Evolutionary conservation across 2,888 invertebrate species (phyloP), one percentile per base, ranked within the genome.

Genomic region (Leucozona laternaria): DNA sequence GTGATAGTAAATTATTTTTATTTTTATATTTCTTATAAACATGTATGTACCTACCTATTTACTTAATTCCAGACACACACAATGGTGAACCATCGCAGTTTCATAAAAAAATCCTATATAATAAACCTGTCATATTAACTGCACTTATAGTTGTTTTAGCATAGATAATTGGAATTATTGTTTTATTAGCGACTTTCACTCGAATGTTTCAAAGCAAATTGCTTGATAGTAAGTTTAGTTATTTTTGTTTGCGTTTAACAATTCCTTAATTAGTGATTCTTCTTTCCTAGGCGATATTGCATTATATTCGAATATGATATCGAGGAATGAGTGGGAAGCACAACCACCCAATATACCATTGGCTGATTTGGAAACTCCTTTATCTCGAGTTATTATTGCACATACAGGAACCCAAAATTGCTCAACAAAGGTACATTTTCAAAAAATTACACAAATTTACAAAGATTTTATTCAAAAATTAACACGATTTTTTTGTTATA

Each of bases 401-500:
- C 95, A 96, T 88, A 95, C 96, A 0, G 95, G 94, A 2, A 94
- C 95, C 0, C 94, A 94, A 88, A 93, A 92, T 66, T 96, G 96
- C 89, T 89, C 90, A 8, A 93, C 93, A 10, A 93, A 94, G 93
- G 94, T 94, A 2, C 0, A 6, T 13, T 34, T 31, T 31, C 5
- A 8, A 31, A 31, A 31, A 5, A 8, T 7, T n/a, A n/a, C n/a
- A n/a, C n/a, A n/a, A n/a, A n/a, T n/a, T n/a, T n/a, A n/a, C 1
- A 31, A 1, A 5, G 1, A 31, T 5, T 8, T 31, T 7, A 31
- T 5, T 31, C 8, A n/a, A n/a, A n/a, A n/a, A n/a, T n/a, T n/a
- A n/a, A n/a, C n/a, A n/a, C n/a, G n/a, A n/a, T n/a, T n/a, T n/a
- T n/a, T n/a, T n/a, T n/a, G n/a, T n/a, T 2, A 37, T 13, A 10